Evolutionary conservation across 2,888 invertebrate genomes (phyloP), one percentile per base, ranked within the genome.

Genomic region (Clanis bilineata): DNA sequence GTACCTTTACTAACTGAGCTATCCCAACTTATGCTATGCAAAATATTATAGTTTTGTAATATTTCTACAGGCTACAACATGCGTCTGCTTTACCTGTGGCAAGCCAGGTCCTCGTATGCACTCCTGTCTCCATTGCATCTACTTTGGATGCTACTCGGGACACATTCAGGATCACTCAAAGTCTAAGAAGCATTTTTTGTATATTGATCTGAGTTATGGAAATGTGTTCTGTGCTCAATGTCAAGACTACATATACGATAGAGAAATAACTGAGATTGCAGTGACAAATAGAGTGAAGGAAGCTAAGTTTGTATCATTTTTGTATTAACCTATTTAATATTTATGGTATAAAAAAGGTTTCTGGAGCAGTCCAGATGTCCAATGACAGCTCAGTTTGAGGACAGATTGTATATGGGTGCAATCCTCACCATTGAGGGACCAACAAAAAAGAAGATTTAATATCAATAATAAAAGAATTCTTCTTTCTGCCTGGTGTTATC

Each of bases 201-300:
- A 97, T 62, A 94, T 98, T 73, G 98, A 99, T 81, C 88, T 98
- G 56, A 94, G 94, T 59, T 97, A 97, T 86, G 98, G 98, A 47
- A 96, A 97, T 82, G 93, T 99, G 9, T 96, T 96, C 85, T 99
- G 99, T 86, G 95, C 95, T 78, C 94, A 95, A 75, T 99, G 99
- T 84, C 95, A 95, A 64, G 98, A 99, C 85, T 99, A 98, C 84
- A 95, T 98, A 56, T 98, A 98, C 86, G 97, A 98, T 80, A 89
- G 94, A 63, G 96, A 97, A 70, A 84, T 94, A 51, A 90, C 93
- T 60, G 93, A 93, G 61, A 93, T 94, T 70, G 92, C 93, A 32
- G 83, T 91, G 63, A 78, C 84, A 47, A 93, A 94, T 73, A 86
- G 92, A 67, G 79, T 93, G 61, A 90, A 93, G 64, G 93, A 94